Evolutionary conservation across 2,888 invertebrate species (phyloP), one percentile per base, ranked within the genome.

Genomic region (Physocephala rufipes): DNA sequence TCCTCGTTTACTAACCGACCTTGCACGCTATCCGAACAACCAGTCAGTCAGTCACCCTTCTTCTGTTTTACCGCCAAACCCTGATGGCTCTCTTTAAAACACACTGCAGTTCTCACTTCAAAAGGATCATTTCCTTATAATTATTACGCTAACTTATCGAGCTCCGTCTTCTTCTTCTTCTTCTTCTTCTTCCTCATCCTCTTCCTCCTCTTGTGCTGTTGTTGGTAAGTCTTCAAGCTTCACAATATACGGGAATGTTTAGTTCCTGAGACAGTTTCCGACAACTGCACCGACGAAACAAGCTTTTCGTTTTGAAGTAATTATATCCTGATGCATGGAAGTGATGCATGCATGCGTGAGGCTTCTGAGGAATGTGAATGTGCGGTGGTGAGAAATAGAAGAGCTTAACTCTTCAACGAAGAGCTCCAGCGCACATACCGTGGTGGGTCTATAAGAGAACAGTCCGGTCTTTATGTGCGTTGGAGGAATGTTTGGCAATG

Each of bases 311-410:
- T 58, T 21, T 24, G 45, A 15, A 45, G 47, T 63, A 63, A 63
- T 63, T 63, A 47, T 47, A 63, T 63, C 63, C 63, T 63, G 63
- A 45, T 21, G 47, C 63, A 63, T 47, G 63, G 47, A 63, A 1
- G 28, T n/a, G n/a, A n/a, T 15, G 28, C 28, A 58, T 28, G 58
- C 58, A 28, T 58, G 15, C 28, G 58, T 28, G 58, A 19, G 21
- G 21, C 21, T 21, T 19, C n/a, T 2, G 21, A 19, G 53, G 53
- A 58, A 16, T 5, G 15, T 4, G 58, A 3, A 28, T 26, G 28
- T 2, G 28, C 26, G 58, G 21, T 9, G 24, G 53, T 55, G 12
- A 28, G n/a, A n/a, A n/a, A n/a, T n/a, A n/a, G n/a, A n/a, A n/a
- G 58, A 15, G 58, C 16, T 58, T 13, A 24, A 58, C 28, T 13